Conservation (phyloP, 1,140 invertebrate species). For the Piezodorus guildinii region DNA sequence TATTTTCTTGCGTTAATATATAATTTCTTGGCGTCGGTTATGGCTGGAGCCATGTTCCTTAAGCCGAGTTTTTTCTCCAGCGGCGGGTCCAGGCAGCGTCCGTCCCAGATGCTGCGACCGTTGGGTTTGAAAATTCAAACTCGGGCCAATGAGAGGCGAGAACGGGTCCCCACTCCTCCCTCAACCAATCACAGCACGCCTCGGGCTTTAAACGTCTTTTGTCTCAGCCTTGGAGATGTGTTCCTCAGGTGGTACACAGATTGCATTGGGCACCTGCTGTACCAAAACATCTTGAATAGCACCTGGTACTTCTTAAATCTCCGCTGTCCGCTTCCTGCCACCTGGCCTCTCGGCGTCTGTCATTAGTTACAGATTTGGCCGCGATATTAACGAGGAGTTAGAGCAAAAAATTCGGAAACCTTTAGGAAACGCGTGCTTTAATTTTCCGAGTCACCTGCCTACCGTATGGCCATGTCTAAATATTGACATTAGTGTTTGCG, state of each 20-base stretch:
- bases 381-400: no score
- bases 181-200: neutral
- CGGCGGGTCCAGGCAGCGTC: neutral
- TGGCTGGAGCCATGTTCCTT: no score
- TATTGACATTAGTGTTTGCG: no score
- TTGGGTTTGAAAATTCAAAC: constrained; percentile 6
- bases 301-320: neutral
- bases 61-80: neutral
- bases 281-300: neutral
- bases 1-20: no score
- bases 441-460: no score
- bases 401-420: no score
- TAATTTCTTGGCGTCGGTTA: no score
- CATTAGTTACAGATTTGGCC: no score
- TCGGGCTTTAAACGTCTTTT: neutral
- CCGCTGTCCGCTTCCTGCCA: neutral
- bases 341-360: no score
- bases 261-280: no score
- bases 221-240: neutral
- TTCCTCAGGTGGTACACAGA: constrained; percentile 7
- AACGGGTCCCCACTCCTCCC: neutral
- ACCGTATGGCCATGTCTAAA: no score
- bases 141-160: neutral
- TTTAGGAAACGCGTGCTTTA: no score
- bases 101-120: neutral